These are phyloP conservation scores for Holothuria glaberrima DNA, from an alignment of 35 echinoderm and acorn worm species.

Conservation along the genomic window DNA sequence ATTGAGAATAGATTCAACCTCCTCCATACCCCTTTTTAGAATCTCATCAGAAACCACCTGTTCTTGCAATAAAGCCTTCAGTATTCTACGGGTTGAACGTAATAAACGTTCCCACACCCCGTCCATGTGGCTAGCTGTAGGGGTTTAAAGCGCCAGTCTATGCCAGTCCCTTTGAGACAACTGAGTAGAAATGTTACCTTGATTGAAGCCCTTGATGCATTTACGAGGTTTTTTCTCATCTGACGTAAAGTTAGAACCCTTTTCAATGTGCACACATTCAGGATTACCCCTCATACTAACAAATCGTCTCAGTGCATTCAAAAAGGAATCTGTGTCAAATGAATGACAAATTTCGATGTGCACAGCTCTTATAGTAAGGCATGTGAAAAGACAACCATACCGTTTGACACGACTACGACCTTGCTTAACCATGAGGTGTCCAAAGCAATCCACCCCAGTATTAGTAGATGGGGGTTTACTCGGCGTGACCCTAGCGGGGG, in stretches of 20 bases:
- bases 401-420: conserved; percentile 55
- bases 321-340: conserved; percentile 71
- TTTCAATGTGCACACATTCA: conserved; percentile 42
- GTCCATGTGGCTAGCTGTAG: neutral
- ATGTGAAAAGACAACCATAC: conserved; percentile 77
- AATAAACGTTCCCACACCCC: conserved; percentile 22
- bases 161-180: conserved; percentile 21
- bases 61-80: neutral
- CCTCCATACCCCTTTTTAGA: neutral
- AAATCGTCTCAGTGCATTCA: conserved; percentile 64
- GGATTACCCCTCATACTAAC: conserved; percentile 14
- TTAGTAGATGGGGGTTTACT: conserved; percentile 53
- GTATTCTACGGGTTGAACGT: conserved; percentile 1
- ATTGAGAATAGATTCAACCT: conserved; percentile 42
- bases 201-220: conserved; percentile 26
- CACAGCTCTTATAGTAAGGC: conserved; percentile 62
- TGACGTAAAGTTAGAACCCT: conserved; percentile 58
- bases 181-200: neutral
- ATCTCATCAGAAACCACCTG: conserved; percentile 31
- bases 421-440: conserved; percentile 66
- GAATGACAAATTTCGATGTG: conserved; percentile 67
- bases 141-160: conserved; percentile 40
- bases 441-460: conserved; percentile 71
- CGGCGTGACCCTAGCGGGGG: conserved; percentile 54
- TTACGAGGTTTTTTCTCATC: conserved; percentile 43